Evolutionary conservation across 2,113 vertebrate species (phyloP), one percentile per base, ranked within the genome.

Genomic region (Phalacrocorax brasilianus): DNA sequence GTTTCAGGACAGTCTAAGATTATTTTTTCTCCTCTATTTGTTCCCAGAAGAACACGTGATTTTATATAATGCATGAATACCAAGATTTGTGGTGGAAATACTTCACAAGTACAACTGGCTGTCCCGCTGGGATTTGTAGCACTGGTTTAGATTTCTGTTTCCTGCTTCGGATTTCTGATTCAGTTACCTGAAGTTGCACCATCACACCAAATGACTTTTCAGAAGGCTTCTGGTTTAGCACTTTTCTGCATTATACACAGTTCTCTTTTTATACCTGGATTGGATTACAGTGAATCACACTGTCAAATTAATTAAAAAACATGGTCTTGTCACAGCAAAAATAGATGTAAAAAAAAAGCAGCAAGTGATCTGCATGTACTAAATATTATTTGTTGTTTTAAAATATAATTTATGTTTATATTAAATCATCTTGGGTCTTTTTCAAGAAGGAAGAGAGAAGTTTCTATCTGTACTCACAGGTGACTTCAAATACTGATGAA

Each of bases 121-220:
- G 59, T 88, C 86, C 95, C 96, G 58, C 14, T 82, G 97, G 97
- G 96, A 91, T 96, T 94, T 93, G 78, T 85, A 96, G 88, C 93
- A 85, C 93, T 96, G 97, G 93, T 97, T 98, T 93, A 90, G 96
- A 85, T 98, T 98, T 97, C 82, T 53, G 91, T 96, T 98, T 97
- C 97, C 97, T 97, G 98, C 96, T 94, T 98, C 79, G 85, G 81
- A 71, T 97, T 97, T 98, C 96, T 97, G 74, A 86, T 96, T 94
- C 62, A 66, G 96, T 98, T 98, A 98, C 95, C 97, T 97, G 97
- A 96, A 88, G 86, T 97, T 97, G 97, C 78, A 52, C 92, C 92
- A 77, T 97, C 70, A 68, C 38, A 87, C 89, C 88, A 95, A 97
- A 93, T 91, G 88, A 73, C 89, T 94, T 97, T 96, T 91, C 95